A percentile compares a stretch with the other conserved stretches of the same genome.
Evolutionary conservation across 2,113 vertebrate species (phyloP).

Genomic region (Boleophthalmus pectinirostris): DNA sequence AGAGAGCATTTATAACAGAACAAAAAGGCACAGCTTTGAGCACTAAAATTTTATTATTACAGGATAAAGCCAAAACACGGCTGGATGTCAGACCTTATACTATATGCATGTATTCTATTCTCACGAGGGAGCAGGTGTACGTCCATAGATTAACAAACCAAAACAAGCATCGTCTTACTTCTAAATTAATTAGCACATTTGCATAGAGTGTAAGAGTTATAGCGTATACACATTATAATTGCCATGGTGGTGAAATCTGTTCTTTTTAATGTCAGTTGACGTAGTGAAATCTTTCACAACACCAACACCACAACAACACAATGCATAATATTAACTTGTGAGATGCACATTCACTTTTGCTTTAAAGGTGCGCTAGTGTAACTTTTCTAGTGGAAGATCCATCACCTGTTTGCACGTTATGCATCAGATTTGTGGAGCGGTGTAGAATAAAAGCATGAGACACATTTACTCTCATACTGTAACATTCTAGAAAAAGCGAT

Average conservation of each 20-base stretch:
- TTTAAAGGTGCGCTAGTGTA: not conserved
- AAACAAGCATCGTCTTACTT: not conserved
- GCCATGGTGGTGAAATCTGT: not conserved
- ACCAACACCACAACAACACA: not conserved
- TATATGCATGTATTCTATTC: not conserved
- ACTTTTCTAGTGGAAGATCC: not conserved
- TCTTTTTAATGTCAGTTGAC: conserved; percentile 1
- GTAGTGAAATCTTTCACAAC: not conserved
- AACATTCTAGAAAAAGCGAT: no score
- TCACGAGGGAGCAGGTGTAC: not conserved
- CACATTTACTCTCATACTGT: no score
- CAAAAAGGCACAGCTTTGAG: not conserved
- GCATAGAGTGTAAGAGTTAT: not conserved
- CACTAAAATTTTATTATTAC: not conserved
- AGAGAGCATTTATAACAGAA: not conserved
- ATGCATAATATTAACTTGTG: not conserved
- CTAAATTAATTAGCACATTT: not conserved
- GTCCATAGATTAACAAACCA: not conserved
- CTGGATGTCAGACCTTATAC: not conserved
- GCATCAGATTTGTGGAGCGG: no score
- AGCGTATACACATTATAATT: not conserved
- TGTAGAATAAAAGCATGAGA: no score
- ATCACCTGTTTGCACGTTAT: not conserved
- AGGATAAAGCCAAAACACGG: not conserved
- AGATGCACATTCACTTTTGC: not conserved